Base-by-base conservation (phyloP, 2,113 vertebrate genomes). In the Hippolais icterina region DNA sequence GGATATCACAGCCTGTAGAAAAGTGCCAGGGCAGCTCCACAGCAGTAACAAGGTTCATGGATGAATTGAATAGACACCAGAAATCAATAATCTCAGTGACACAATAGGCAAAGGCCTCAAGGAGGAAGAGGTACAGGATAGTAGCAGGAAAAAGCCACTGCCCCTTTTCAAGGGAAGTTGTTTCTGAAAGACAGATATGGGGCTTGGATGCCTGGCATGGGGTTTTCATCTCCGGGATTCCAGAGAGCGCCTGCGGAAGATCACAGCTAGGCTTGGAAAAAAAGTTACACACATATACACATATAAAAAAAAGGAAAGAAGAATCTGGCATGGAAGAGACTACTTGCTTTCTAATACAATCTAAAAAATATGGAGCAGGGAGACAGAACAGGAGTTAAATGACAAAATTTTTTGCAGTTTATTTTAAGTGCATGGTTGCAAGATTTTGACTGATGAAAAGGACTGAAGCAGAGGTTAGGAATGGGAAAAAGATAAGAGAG, bases 181-280 rank as follows among this genome's bases (percentile, higher is more conserved):
- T 80, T 90, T 88, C 66, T 63, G 42, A 72, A 72, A 88, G 59
- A 72, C 18, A 76, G 27, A 52, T 63, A 46, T 28, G 19, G 33
- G 31, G 27, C 46, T 61, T 74, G 64, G 46, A 57, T 77, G 79
- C 37, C 59, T 70, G 42, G 86, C 59, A 54, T 33, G 46, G 0
- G 1, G 35, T 86, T 88, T 88, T 92, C 68, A 78, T 80, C 65
- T 46, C 82, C 74, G 71, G n/a, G 71, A 97, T 95, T 96, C 90
- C 90, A 92, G 54, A 72, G 71, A 33, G 52, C 1, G 75, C 24
- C 88, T 94, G 90, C 33, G 74, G 39, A 94, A 77, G 71, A 92
- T 96, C 92, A 96, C 31, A 72, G 37, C 23, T 37, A 80, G 66
- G 33, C 42, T 46, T 74, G 33, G 52, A 80, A 90, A 49, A 53